Percentiles rank a stretch among this genome's conserved stretches.
Evolutionary conservation across 2,797 vertebrate genomes (phyloP).

Genomic region (Cacajao melanocephalus): DNA sequence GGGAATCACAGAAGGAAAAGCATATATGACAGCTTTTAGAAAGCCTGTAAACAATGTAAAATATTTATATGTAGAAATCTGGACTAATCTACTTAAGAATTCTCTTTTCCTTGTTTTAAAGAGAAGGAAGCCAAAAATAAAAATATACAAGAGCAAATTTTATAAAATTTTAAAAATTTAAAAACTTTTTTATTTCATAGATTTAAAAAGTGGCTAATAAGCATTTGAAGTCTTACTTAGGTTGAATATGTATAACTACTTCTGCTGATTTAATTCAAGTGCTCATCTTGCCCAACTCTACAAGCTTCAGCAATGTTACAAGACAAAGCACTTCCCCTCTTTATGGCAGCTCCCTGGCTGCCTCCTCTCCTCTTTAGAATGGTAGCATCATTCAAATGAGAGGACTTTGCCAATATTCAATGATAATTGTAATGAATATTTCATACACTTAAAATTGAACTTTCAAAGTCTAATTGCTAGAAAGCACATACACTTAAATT

Average conservation of each 20-base stretch:
- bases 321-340: neutral
- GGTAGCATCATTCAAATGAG: conserved; percentile 27
- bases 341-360: neutral
- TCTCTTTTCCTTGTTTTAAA: neutral
- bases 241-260: neutral
- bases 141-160: neutral
- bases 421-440: conserved; percentile 55
- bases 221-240: neutral
- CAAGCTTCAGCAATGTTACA: neutral
- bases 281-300: neutral
- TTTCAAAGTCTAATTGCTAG: conserved; percentile 45
- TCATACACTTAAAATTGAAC: conserved; percentile 55
- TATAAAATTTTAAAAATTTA: neutral
- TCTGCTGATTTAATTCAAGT: neutral
- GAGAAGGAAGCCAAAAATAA: neutral
- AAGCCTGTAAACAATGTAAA: neutral
- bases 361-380: neutral
- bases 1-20: neutral
- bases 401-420: conserved; percentile 54
- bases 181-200: neutral
- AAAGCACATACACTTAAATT: conserved; percentile 43
- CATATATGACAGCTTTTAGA: neutral
- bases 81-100: neutral
- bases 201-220: neutral
- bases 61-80: neutral